phyloP scores from a whole-genome alignment of 2,888 invertebrate genomes.

The Prostheceraeus crozeri region DNA sequence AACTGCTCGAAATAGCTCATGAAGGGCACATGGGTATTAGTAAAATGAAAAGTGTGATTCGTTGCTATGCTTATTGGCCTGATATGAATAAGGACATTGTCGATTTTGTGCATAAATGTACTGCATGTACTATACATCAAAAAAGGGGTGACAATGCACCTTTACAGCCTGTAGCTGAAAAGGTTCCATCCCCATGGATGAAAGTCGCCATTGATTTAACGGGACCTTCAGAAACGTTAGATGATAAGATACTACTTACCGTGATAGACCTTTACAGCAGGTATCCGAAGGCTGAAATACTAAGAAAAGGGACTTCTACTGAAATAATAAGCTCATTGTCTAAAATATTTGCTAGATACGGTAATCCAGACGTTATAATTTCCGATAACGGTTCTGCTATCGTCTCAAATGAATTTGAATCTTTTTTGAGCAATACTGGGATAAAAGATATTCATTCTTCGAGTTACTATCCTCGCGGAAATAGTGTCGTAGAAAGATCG shows the following conservation, averaged over 20 bases:
- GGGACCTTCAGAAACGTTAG: constrained; percentile 11
- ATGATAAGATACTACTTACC: constrained; percentile 12
- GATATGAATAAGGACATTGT: background rate
- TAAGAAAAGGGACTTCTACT: constrained; percentile 5
- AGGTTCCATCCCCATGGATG: background rate
- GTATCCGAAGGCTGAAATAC: background rate
- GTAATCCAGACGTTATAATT: too few relatives aligned
- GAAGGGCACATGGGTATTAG: constrained; percentile 6
- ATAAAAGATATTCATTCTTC: too few relatives aligned
- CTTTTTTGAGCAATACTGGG: too few relatives aligned
- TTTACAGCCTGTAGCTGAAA: constrained; percentile 8
- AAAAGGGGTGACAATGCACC: constrained; percentile 1
- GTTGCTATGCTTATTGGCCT: background rate
- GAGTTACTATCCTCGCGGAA: too few relatives aligned
- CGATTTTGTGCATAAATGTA: constrained; percentile 1
- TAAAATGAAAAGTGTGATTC: constrained; percentile 7
- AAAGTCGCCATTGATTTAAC: constrained; percentile 6
- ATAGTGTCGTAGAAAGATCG: too few relatives aligned
- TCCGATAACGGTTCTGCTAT: too few relatives aligned
- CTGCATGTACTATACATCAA: constrained; percentile 8
- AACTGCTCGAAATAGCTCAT: constrained; percentile 4
- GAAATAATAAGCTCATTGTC: too few relatives aligned
- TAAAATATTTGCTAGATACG: too few relatives aligned
- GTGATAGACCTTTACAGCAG: background rate
- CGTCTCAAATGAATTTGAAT: too few relatives aligned